Base-by-base conservation (phyloP, 2,113 vertebrate genomes). In the Bubalus kerabau region DNA sequence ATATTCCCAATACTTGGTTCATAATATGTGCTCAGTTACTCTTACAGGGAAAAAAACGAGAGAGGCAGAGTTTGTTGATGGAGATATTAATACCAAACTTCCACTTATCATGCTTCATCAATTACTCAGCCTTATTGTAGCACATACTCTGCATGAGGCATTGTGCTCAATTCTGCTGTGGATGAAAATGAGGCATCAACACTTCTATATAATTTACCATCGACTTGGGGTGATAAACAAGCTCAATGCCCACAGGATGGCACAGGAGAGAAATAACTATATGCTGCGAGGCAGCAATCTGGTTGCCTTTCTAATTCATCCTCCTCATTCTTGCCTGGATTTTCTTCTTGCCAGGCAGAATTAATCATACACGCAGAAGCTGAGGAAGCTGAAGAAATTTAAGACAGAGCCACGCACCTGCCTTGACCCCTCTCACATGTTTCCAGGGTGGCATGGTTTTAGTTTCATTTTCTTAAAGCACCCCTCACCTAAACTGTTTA, bases 101-200 rank as follows among this genome's bases (percentile, higher is more conserved):
- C 50, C 17, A 6, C 16, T 40, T 2, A 7, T 50, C 40, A 9
- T 0, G 7, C 7, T 28, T 30, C 6, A 15, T 15, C 10, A 24
- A 13, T 9, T 17, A 26, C 16, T 59, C 3, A 5, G 24, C 1
- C 0, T 19, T 7, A 0, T 13, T 4, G 0, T 13, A 52, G 32
- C 7, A 0, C 46, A 15, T 4, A 5, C 40, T 59, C 32, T 16
- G 1, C 2, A 19, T 14, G 0, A 78, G 52, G 24, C 32, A 3
- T 5, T 40, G 26, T 26, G 16, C 84, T 12, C 0, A 40, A 1
- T 40, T 83, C 59, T 40, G 26, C 43, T 9, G n/a, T n/a, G 80
- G 24, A 3, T 67, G 1, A 21, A 40, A 24, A 2, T 4, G 5
- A 6, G 9, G 64, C 3, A 4, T 7, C n/a, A 62, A 15, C 0